phyloP scores from a whole-genome alignment of 2,797 vertebrate species.

The Buphagus erythrorhynchus region DNA sequence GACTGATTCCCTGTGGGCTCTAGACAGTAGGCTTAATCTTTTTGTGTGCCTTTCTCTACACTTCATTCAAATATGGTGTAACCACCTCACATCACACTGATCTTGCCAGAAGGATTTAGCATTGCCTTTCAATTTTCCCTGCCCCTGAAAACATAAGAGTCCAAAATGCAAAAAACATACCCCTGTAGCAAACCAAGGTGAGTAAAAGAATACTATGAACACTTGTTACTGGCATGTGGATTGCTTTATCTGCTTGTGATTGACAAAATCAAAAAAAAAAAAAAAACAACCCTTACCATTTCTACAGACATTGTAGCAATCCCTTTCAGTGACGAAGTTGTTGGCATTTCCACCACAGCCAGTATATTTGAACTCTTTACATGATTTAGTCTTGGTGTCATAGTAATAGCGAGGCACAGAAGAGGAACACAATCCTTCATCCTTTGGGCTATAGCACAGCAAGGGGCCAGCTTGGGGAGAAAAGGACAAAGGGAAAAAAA shows the following conservation, averaged over 20 bases:
- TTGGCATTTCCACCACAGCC: constrained; percentile 93
- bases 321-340: constrained; percentile 84
- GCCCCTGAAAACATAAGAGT: not conserved
- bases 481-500: no score
- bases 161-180: not conserved
- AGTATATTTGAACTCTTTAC: constrained; percentile 86
- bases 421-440: constrained; percentile 87
- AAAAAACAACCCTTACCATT: constrained; percentile 70
- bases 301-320: constrained; percentile 84
- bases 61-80: not conserved
- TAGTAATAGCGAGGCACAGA: constrained; percentile 90
- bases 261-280: not conserved
- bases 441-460: constrained; percentile 86
- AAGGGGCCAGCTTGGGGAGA: constrained; percentile 78
- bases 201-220: not conserved
- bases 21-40: not conserved
- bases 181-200: not conserved
- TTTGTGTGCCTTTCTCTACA: not conserved
- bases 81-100: not conserved
- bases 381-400: constrained; percentile 79
- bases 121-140: not conserved
- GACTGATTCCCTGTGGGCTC: not conserved
- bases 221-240: no score
- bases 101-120: not conserved
- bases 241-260: not conserved